phyloP scores from a whole-genome alignment of 1,140 invertebrate genomes.

The Holotrichia oblita region DNA sequence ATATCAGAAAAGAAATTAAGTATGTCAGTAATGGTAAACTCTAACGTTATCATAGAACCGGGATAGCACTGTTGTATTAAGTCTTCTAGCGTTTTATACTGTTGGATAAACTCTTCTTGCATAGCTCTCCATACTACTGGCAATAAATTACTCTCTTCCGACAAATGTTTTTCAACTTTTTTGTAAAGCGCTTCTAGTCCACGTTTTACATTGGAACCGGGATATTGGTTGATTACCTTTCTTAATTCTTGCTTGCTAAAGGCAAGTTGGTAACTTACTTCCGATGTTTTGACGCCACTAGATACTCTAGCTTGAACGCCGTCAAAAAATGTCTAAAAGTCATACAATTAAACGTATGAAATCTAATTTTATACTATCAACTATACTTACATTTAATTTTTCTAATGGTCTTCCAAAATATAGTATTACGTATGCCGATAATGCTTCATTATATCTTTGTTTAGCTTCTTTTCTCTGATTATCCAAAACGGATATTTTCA shows the following conservation, averaged over 20 bases:
- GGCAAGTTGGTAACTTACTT: conserved; percentile 97
- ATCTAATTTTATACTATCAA: conserved; percentile 23
- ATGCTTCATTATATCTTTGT: conserved; percentile 88
- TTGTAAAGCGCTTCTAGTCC: conserved; percentile 94
- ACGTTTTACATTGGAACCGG: conserved; percentile 90
- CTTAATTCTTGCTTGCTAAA: conserved; percentile 97
- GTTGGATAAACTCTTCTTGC: conserved; percentile 98
- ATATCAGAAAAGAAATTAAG: conserved; percentile 98
- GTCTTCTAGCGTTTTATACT: conserved; percentile 94
- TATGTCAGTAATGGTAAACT: conserved; percentile 97
- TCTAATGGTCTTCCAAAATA: conserved; percentile 96
- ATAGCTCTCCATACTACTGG: conserved; percentile 99
- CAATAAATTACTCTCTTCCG: conserved; percentile 93
- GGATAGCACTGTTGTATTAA: conserved; percentile 97
- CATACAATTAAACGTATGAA: conserved; percentile 43
- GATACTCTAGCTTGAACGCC: conserved; percentile 90
- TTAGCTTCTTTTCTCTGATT: conserved; percentile 90
- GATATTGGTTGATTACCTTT: conserved; percentile 96
- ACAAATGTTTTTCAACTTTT: conserved; percentile 97
- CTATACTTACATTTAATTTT: conserved; percentile 85
- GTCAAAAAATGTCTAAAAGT: conserved; percentile 90
- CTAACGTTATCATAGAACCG: conserved; percentile 91
- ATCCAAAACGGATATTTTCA: conserved; percentile 93
- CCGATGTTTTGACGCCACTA: conserved; percentile 94
- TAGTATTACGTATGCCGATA: conserved; percentile 90